Conservation (phyloP, 2,888 invertebrate genomes). For the Ferdinandea cuprea region DNA sequence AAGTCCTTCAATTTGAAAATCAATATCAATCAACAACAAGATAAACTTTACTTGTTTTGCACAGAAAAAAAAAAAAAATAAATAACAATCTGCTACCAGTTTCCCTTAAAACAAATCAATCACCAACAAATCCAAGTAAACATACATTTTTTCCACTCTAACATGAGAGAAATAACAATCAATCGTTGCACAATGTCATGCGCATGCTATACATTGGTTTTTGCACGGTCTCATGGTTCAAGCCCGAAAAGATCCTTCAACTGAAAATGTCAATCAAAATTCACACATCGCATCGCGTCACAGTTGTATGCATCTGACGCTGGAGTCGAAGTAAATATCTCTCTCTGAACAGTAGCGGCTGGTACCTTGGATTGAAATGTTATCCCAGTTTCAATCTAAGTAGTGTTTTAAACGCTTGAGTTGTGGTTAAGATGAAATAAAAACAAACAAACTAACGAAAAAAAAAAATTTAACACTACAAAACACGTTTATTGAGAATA, state of each 20-base stretch:
- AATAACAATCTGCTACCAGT: background rate
- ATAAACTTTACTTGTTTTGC: too few species aligned
- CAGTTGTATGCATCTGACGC: conserved; percentile 19
- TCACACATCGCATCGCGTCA: conserved; percentile 9
- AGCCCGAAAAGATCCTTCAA: conserved; percentile 51
- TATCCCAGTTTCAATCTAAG: conserved; percentile 31
- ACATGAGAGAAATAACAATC: conserved; percentile 1
- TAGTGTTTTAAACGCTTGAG: conserved; percentile 1
- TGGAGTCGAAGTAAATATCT: background rate
- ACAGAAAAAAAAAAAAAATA: too few species aligned
- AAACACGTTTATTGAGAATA: conserved; percentile 21
- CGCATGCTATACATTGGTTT: conserved; percentile 6
- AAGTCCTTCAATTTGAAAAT: too few species aligned
- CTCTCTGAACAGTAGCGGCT: conserved; percentile 21
- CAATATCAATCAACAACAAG: too few species aligned
- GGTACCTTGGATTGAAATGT: conserved; percentile 7
- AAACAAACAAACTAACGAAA: too few species aligned
- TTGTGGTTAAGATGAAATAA: background rate
- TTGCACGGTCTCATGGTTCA: conserved; percentile 6
- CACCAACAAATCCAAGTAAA: background rate
- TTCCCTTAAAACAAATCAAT: conserved; percentile 17
- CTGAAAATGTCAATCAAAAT: conserved; percentile 57
- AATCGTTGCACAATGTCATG: conserved; percentile 26
- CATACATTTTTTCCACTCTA: background rate
- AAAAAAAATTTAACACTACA: too few species aligned